phyloP scores from a whole-genome alignment of 2,888 invertebrate species.

The Scaptomyza flava region DNA sequence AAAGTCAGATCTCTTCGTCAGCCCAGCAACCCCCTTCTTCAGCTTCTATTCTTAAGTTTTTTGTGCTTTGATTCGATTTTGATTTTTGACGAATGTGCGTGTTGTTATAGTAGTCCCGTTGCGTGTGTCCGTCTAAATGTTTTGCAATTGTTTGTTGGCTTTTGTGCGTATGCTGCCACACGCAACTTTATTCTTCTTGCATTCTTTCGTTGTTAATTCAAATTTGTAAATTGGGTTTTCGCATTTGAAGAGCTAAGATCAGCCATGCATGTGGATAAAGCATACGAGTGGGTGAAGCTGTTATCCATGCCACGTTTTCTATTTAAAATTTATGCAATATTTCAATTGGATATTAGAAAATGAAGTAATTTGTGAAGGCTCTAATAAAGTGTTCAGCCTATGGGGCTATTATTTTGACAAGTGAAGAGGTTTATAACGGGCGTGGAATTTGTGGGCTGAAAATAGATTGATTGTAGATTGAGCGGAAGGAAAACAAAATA shows the following conservation, averaged over 20 bases:
- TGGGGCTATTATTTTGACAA: slow-evolving; percentile 28
- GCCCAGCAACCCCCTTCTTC: neutral
- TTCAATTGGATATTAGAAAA: slow-evolving; percentile 69
- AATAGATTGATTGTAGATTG: slow-evolving; percentile 23
- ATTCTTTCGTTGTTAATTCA: slow-evolving; percentile 14
- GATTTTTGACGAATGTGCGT: slow-evolving; percentile 75
- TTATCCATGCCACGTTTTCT: slow-evolving; percentile 61
- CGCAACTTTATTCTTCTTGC: slow-evolving; percentile 43
- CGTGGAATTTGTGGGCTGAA: slow-evolving; percentile 28
- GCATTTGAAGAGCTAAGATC: slow-evolving; percentile 32
- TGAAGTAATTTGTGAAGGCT: slow-evolving; percentile 67
- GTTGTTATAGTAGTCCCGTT: slow-evolving; percentile 44
- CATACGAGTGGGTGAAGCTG: slow-evolving; percentile 9
- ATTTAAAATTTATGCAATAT: slow-evolving; percentile 65
- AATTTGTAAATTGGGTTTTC: slow-evolving; percentile 31
- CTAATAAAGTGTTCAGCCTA: slow-evolving; percentile 31
- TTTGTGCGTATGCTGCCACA: slow-evolving; percentile 67
- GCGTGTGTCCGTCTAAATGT: slow-evolving; percentile 72
- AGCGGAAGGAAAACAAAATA: neutral
- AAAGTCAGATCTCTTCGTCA: slow-evolving; percentile 73
- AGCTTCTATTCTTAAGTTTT: slow-evolving; percentile 25
- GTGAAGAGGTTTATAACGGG: slow-evolving; percentile 37
- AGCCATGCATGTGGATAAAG: slow-evolving; percentile 28
- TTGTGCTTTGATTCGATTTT: slow-evolving; percentile 70
- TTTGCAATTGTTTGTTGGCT: slow-evolving; percentile 76